phyloP scores from a whole-genome alignment of 2,888 invertebrate genomes.

The Micropterix aruncella region DNA sequence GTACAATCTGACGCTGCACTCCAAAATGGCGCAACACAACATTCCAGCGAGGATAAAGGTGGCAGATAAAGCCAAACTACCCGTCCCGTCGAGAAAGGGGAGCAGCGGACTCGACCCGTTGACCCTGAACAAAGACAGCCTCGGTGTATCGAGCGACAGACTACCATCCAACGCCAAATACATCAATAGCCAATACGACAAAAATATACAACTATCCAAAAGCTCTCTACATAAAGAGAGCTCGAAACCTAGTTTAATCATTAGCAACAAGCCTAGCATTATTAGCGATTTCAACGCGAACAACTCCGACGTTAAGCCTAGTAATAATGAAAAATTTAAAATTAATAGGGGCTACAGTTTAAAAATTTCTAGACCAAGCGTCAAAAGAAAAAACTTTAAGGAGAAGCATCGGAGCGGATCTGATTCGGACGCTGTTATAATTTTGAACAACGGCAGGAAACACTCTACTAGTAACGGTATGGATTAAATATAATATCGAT shows the following conservation, averaged over 20 bases:
- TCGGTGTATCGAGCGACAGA: constrained; percentile 10
- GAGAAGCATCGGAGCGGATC: constrained; percentile 40
- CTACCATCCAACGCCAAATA: constrained; percentile 8
- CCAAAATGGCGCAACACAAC: constrained; percentile 12
- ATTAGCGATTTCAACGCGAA: constrained; percentile 21
- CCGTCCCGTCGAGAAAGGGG: constrained; percentile 20
- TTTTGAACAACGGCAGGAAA: constrained; percentile 57
- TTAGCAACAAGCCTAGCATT: constrained; percentile 32
- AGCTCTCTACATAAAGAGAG: constrained; percentile 11
- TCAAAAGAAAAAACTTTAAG: constrained; percentile 40
- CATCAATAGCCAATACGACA: constrained; percentile 11
- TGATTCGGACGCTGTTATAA: constrained; percentile 43
- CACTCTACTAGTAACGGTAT: constrained; percentile 61
- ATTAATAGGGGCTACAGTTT: constrained; percentile 61
- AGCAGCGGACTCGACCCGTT: constrained; percentile 8
- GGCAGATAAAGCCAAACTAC: constrained; percentile 30
- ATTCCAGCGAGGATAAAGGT: constrained; percentile 24
- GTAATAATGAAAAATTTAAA: constrained; percentile 28
- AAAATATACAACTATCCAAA: constrained; percentile 11
- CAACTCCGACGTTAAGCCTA: constrained; percentile 13
- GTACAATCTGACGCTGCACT: constrained; percentile 33
- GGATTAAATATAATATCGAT: constrained; percentile 9
- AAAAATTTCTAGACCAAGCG: constrained; percentile 59
- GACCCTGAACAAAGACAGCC: constrained; percentile 7
- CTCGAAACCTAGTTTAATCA: constrained; percentile 12